Percentiles rank a stretch among this genome's conserved stretches.
Conservation (phyloP, 2,888 invertebrate species). For the Parascotia fuliginaria region DNA sequence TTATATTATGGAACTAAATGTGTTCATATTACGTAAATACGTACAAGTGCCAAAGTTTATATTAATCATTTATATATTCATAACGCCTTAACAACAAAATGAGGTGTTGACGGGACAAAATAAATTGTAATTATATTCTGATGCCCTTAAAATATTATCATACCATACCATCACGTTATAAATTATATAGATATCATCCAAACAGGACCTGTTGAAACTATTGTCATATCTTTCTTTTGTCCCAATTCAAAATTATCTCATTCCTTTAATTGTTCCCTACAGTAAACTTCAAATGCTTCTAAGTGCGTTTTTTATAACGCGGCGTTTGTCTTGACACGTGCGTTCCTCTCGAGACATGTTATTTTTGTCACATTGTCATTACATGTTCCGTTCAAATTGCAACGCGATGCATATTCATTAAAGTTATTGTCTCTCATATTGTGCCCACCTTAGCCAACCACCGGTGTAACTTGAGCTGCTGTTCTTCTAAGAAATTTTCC, state of each 20-base stretch:
- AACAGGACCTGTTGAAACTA: too few relatives aligned
- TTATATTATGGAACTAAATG: too few relatives aligned
- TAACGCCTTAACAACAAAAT: background rate
- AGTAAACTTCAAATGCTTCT: background rate
- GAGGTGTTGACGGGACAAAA: slow-evolving; percentile 3
- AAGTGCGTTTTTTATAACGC: background rate
- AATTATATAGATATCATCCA: background rate
- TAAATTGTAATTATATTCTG: slow-evolving; percentile 2
- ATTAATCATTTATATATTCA: background rate
- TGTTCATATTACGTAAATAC: background rate
- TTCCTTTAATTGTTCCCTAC: background rate
- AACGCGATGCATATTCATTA: slow-evolving; percentile 79
- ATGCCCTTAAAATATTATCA: slow-evolving; percentile 3
- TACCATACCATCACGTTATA: background rate
- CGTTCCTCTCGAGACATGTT: slow-evolving; percentile 55
- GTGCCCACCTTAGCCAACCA: slow-evolving; percentile 58
- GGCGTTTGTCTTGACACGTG: slow-evolving; percentile 9
- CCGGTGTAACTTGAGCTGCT: slow-evolving; percentile 52
- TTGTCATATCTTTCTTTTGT: background rate
- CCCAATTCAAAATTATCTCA: background rate
- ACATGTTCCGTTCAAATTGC: slow-evolving; percentile 80
- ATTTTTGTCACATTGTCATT: slow-evolving; percentile 83
- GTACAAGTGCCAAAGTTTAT: background rate
- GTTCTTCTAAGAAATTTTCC: slow-evolving; percentile 9
- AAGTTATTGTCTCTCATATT: slow-evolving; percentile 76